Evolutionary conservation across 35 echinoderm and acorn worm genomes (phyloP), one percentile per base, ranked within the genome.

Genomic region (Holothuria glaberrima): DNA sequence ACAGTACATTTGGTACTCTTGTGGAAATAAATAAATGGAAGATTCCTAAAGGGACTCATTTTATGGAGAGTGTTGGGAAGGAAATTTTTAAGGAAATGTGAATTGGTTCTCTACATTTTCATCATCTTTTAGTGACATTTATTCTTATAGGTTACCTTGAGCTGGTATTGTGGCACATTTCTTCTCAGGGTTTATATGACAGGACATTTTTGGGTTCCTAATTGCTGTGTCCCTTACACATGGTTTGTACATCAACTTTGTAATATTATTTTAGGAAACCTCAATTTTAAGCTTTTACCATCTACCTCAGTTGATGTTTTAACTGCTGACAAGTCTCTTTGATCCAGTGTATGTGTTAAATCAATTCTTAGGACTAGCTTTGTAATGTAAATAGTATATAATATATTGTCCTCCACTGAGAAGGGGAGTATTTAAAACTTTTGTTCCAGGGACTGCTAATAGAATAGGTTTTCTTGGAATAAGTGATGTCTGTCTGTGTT

Each of bases 371-470:
- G 71, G 71, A 45, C 71, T 75, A 35, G 71, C 33, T 75, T 75
- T 75, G 50, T 54, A 75, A 38, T 75, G 71, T 75, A 75, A 31
- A 75, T 75, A 75, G 71, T 32, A 75, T 75, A 75, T 75, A 75
- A 75, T 75, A 75, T 75, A 75, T 75, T 32, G 20, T 75, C 41
- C 71, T 75, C 71, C 71, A 38, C 9, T 75, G 33, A 41, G 9
- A 32, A 75, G 71, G 33, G 71, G 71, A 75, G 21, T 75, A 75
- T 75, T 75, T 75, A 45, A 75, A 54, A 54, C 31, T 75, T 19
- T 75, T 75, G 71, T 75, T 75, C 71, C 71, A 75, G 20, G 71
- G 50, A 54, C 16, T 54, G 50, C 5, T 9, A 54, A 54, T 54
- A 54, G 13, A 54, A 12, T 54, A 5, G 50, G 50, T 54, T 54